Conservation (phyloP, 2,113 vertebrate genomes). For the Ascaphus truei region DNA sequence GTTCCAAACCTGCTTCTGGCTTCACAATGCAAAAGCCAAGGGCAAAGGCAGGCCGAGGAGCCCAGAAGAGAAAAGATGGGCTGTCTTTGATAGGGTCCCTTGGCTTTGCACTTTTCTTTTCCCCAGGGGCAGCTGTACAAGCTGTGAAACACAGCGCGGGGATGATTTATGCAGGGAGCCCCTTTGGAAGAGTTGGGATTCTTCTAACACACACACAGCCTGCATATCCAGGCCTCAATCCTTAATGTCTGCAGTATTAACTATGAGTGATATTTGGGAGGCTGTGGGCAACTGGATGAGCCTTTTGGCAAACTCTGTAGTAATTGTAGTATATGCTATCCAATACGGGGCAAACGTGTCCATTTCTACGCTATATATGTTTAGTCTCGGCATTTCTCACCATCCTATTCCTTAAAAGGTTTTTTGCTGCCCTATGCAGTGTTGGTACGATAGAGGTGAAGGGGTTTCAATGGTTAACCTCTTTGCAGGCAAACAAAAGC, state of each 20-base stretch:
- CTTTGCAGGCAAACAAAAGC: neutral
- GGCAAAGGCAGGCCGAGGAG: neutral
- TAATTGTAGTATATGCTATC: slow-evolving; percentile 27
- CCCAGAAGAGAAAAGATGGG: neutral
- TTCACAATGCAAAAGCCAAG: slow-evolving; percentile 7
- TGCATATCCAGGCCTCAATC: neutral
- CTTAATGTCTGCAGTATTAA: neutral
- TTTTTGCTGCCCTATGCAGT: neutral
- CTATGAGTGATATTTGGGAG: neutral
- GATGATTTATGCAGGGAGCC: slow-evolving; percentile 51
- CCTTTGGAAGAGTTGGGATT: slow-evolving; percentile 40
- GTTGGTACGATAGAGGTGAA: neutral
- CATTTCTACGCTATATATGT: neutral
- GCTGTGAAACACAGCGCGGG: slow-evolving; percentile 27
- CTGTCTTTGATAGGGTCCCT: neutral
- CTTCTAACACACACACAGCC: neutral
- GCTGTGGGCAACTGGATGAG: neutral
- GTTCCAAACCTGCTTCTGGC: neutral
- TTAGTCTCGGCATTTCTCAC: neutral
- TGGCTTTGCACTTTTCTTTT: slow-evolving; percentile 36
- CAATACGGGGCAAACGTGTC: slow-evolving; percentile 9
- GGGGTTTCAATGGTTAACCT: neutral
- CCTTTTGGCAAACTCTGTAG: neutral
- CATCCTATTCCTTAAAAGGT: neutral
- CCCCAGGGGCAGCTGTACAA: slow-evolving; percentile 1